These are phyloP conservation scores for Platygyra sinensis DNA, from an alignment of 64 coral and sea anemone species.

Conservation along the genomic window DNA sequence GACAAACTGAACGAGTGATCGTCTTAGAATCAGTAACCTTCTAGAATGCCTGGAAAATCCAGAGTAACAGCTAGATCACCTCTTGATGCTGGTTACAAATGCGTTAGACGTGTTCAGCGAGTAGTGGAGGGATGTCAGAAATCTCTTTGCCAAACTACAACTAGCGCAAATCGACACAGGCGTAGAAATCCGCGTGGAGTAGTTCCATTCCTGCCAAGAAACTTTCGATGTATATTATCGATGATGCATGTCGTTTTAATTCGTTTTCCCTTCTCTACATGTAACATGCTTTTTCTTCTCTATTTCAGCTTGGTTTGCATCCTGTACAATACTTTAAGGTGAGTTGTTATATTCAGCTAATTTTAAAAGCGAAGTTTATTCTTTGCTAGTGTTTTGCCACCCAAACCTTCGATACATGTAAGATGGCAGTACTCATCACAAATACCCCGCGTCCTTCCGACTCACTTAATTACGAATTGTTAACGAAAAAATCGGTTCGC, in stretches of 20 bases:
- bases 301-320: neutral
- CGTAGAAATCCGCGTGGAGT: neutral
- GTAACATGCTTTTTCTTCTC: neutral
- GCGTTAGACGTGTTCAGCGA: neutral
- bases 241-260: neutral
- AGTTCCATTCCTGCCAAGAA: neutral
- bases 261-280: neutral
- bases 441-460: too few species aligned
- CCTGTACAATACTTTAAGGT: neutral
- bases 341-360: neutral
- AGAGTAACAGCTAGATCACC: neutral
- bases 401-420: neutral
- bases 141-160: neutral
- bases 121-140: neutral
- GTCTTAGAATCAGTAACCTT: neutral
- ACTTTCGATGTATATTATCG: neutral
- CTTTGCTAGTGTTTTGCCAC: neutral
- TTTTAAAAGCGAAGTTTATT: neutral
- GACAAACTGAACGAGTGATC: neutral
- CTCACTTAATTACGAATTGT: too few species aligned
- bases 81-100: neutral
- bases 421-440: too few species aligned
- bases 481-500: too few species aligned
- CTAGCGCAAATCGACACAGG: neutral
- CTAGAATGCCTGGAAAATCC: neutral